Conservation (phyloP, 1,140 invertebrate genomes). For the Papilio aristodemus region DNA sequence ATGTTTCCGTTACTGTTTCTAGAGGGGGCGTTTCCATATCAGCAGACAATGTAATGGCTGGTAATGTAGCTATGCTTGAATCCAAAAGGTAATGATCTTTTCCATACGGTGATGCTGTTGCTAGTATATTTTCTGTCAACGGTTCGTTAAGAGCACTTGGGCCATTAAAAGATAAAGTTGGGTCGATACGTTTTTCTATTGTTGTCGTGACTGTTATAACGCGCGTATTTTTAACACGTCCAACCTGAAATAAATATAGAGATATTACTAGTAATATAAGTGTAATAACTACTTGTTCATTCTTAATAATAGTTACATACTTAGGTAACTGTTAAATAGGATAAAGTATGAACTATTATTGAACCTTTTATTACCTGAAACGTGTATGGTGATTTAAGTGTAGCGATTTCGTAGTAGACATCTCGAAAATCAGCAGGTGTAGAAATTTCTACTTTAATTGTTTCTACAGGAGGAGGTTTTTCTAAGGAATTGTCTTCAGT, state of each 20-base stretch:
- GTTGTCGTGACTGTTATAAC: slow-evolving; percentile 92
- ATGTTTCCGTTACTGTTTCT: slow-evolving; percentile 94
- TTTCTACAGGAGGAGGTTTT: slow-evolving; percentile 85
- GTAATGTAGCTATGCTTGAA: slow-evolving; percentile 90
- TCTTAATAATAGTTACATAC: no score
- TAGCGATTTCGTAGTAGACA: slow-evolving; percentile 92
- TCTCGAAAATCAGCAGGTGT: slow-evolving; percentile 91
- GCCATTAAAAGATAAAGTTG: slow-evolving; percentile 80
- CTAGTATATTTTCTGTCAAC: slow-evolving; percentile 92
- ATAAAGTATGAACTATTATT: background rate
- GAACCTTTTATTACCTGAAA: slow-evolving; percentile 86
- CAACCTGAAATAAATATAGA: slow-evolving; percentile 83
- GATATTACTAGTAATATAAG: no score
- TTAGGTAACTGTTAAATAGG: background rate
- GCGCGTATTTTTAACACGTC: slow-evolving; percentile 91
- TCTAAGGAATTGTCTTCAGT: slow-evolving; percentile 82
- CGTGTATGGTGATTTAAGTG: slow-evolving; percentile 92
- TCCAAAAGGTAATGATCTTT: slow-evolving; percentile 86
- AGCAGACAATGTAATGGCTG: slow-evolving; percentile 87
- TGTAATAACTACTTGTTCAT: no score
- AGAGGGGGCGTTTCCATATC: slow-evolving; percentile 89
- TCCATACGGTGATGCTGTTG: slow-evolving; percentile 86
- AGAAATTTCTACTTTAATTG: slow-evolving; percentile 91
- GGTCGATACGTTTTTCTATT: slow-evolving; percentile 87
- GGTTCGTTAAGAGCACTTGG: slow-evolving; percentile 85